These are phyloP conservation scores for Amphilophus citrinellus DNA, from an alignment of 2,113 vertebrate species.

Conservation along the genomic window DNA sequence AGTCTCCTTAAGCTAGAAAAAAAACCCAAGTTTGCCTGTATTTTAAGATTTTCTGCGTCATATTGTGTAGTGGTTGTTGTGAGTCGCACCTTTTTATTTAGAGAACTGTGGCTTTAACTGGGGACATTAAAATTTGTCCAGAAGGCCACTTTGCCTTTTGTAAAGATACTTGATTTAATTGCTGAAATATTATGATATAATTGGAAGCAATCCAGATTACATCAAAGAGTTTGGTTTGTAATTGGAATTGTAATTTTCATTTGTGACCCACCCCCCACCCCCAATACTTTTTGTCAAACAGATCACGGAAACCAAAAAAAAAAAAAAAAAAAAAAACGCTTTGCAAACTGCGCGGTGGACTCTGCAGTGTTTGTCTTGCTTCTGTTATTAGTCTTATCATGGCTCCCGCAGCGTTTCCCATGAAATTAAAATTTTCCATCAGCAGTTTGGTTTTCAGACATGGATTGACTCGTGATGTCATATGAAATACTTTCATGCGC, in stretches of 20 bases:
- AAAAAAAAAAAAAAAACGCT: slow-evolving; percentile 20
- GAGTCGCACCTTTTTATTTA: not conserved
- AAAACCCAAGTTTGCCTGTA: not conserved
- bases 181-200: slow-evolving; percentile 58
- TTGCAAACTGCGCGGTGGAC: slow-evolving; percentile 32
- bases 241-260: slow-evolving; percentile 71
- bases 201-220: slow-evolving; percentile 68
- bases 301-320: slow-evolving; percentile 22
- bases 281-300: slow-evolving; percentile 15
- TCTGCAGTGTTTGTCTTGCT: slow-evolving; percentile 54
- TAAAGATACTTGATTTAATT: slow-evolving; percentile 46
- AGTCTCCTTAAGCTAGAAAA: not conserved
- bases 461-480: slow-evolving; percentile 42
- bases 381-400: slow-evolving; percentile 71
- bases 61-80: not conserved
- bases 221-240: slow-evolving; percentile 63
- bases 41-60: not conserved
- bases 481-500: slow-evolving; percentile 1
- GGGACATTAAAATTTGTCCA: slow-evolving; percentile 31
- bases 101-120: not conserved
- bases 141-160: slow-evolving; percentile 18
- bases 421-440: slow-evolving; percentile 67
- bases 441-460: slow-evolving; percentile 56
- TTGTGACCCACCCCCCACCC: too few species aligned
- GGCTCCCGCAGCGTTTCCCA: slow-evolving; percentile 55